These are phyloP conservation scores for Apis cerana DNA, from an alignment of 1,140 invertebrate species.

Conservation along the genomic window DNA sequence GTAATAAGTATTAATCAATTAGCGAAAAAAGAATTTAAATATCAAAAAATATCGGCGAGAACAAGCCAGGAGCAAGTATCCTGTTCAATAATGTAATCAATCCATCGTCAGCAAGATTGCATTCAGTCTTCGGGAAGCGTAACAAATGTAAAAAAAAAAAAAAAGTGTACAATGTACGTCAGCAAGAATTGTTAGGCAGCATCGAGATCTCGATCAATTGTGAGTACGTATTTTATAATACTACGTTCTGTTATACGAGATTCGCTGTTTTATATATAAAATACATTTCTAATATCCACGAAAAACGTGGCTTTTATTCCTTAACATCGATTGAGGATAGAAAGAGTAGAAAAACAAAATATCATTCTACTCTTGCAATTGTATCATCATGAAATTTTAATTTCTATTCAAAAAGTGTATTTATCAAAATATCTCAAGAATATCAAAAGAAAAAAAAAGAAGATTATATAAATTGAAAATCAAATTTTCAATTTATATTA, in stretches of 20 bases:
- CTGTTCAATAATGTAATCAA: background rate
- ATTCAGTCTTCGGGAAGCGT: background rate
- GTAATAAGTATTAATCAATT: background rate
- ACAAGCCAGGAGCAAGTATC: background rate
- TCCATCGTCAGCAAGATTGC: constrained; percentile 12
- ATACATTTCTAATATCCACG: background rate
- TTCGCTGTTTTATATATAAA: background rate
- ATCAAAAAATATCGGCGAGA: background rate
- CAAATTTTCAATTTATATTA: too few species aligned
- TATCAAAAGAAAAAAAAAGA: too few species aligned
- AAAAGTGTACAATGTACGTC: background rate
- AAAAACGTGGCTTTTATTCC: background rate
- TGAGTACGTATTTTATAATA: background rate
- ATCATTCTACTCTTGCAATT: too few species aligned
- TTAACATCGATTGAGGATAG: too few species aligned
- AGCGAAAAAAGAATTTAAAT: background rate
- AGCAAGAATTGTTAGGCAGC: background rate
- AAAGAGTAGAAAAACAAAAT: too few species aligned
- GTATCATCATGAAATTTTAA: too few species aligned
- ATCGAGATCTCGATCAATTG: constrained; percentile 19
- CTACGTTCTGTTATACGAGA: background rate
- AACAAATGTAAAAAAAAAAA: background rate
- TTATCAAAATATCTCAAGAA: too few species aligned
- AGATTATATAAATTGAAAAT: too few species aligned
- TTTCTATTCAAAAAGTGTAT: too few species aligned